Evolutionary conservation across 2,888 invertebrate genomes (phyloP).

Genomic region (Drosophila suboccidentalis): DNA sequence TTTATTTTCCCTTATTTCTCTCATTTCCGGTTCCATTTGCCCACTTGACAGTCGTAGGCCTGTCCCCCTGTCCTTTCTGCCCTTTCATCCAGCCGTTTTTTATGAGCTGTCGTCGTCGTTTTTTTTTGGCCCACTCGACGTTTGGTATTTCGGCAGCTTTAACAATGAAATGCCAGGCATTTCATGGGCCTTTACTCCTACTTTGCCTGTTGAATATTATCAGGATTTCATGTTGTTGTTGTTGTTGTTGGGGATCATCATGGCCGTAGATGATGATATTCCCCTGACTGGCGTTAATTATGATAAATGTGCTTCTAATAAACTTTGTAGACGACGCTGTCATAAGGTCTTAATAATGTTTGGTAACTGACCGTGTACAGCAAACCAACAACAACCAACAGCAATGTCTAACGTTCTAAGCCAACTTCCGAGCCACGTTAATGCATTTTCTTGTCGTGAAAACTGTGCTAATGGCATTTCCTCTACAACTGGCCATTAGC

Average conservation of each 20-base stretch:
- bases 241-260: conserved; percentile 9
- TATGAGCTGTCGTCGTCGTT: conserved; percentile 51
- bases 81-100: conserved; percentile 42
- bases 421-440: conserved; percentile 46
- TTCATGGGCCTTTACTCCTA: conserved; percentile 40
- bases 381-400: too few species aligned
- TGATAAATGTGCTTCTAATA: conserved; percentile 76
- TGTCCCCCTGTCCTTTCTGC: background rate
- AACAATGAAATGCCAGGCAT: conserved; percentile 66
- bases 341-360: conserved; percentile 40
- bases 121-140: conserved; percentile 13
- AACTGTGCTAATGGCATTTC: conserved; percentile 72
- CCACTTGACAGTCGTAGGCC: conserved; percentile 25
- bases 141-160: conserved; percentile 45
- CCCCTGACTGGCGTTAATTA: conserved; percentile 59
- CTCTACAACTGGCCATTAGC: conserved; percentile 65
- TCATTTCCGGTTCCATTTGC: background rate
- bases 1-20: conserved; percentile 28
- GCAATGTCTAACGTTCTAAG: conserved; percentile 12
- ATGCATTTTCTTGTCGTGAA: conserved; percentile 66
- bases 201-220: conserved; percentile 56
- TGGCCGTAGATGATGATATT: conserved; percentile 15
- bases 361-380: conserved; percentile 18
- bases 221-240: conserved; percentile 1
- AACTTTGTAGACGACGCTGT: conserved; percentile 36